Evolutionary conservation across 2,113 vertebrate species (phyloP).

Genomic region (Phylloscopus whistleri): DNA sequence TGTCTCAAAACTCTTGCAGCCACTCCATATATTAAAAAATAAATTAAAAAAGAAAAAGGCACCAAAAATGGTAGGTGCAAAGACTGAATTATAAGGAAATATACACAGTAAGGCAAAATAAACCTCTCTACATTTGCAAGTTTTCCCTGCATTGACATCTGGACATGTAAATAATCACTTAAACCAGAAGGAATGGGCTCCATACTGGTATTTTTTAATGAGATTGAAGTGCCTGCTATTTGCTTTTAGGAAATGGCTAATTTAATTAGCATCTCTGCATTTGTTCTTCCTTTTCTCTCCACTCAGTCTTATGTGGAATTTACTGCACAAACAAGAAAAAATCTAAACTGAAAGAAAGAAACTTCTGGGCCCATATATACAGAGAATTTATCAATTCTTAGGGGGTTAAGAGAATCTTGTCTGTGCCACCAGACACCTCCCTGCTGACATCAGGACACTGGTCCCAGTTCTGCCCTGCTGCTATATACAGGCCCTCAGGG

Average conservation of each 20-base stretch:
- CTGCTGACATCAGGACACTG: background rate
- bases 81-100: background rate
- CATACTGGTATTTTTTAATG: background rate
- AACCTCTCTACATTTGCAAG: background rate
- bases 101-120: background rate
- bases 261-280: background rate
- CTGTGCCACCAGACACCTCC: background rate
- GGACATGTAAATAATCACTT: background rate
- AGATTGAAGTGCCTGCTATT: background rate
- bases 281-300: background rate
- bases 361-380: background rate
- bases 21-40: too few relatives aligned
- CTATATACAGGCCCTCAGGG: background rate
- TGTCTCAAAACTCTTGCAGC: background rate
- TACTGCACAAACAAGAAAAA: background rate
- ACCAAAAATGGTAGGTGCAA: background rate
- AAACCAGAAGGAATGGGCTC: background rate
- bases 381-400: background rate
- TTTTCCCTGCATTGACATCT: background rate
- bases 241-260: slow-evolving; percentile 18
- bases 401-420: background rate
- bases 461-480: background rate
- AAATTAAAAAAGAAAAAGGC: background rate
- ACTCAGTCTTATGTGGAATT: background rate
- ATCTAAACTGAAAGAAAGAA: background rate